Base-by-base conservation (phyloP, 2,888 invertebrate species). In the Amblyjoppa fuscipennis region DNA sequence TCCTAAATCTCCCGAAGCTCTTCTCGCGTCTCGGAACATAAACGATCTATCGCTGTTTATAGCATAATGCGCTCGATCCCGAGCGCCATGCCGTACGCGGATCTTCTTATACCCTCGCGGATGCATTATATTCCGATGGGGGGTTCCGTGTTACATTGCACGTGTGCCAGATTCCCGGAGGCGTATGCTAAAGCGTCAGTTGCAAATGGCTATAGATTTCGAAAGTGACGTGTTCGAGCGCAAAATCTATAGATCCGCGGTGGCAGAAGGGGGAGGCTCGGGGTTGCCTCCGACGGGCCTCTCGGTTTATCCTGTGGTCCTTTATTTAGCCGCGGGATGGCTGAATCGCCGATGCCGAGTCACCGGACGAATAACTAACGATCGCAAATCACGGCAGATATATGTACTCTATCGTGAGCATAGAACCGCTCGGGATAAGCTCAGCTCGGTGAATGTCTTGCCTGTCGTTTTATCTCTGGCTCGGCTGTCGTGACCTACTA, bases 131-230 rank as follows among this genome's bases (percentile, higher is more conserved):
- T 73, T 80, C 71, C 49, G 71, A 68, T 68, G 13, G 28, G n/a
- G 64, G 20, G 20, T 56, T 61, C 41, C 45, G 75, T 38, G 66
- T 51, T 77, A 49, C 16, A 16, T 16, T 31, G 64, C 74, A 20
- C 75, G 66, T 79, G 85, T 71, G 61, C 71, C 71, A 75, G 76
- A 73, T 82, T 68, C 75, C 34, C 73, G 11, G 56, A 70, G 51
- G 79, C 71, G 71, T 76, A 59, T 61, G 73, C 71, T 83, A 51
- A 83, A 85, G 76, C 71, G 83, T 85, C 85, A 83, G 85, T 83
- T 80, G 85, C 83, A 83, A 83, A 85, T 83, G 73, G 83, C 73
- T 16, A 80, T 80, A 61, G 80, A 83, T 85, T 85, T 83, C 83
- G 85, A 80, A 85, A 85, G 76, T 79, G 83, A 85, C 75, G 82